A percentile compares a stretch with the other conserved stretches of the same genome.
These are phyloP conservation scores for Danio rerio DNA, from an alignment of 2,113 vertebrate genomes.

Conservation along the genomic window GRCz12tu NC_133200.1:31953001-31953500, in stretches of 20 bases:
- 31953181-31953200: background rate
- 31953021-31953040: too few relatives aligned
- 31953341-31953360: background rate
- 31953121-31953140: background rate
- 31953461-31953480: background rate
- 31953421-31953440: constrained; percentile 3
- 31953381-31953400: background rate
- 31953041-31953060: too few relatives aligned
- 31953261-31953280: background rate
- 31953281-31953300: background rate
- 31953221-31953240: background rate
- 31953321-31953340: background rate
- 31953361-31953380: background rate
- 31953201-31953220: background rate
- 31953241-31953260: background rate
- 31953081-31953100: background rate
- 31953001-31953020: too few relatives aligned
- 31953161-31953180: background rate
- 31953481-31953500: constrained; percentile 23
- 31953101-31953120: background rate
- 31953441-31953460: constrained; percentile 1
- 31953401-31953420: background rate
- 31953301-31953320: background rate
- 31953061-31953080: too few relatives aligned
- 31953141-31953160: background rate